Evolutionary conservation across 2,888 invertebrate species (phyloP), one percentile per base, ranked within the genome.

Genomic region (Zaprionus lineosus): DNA sequence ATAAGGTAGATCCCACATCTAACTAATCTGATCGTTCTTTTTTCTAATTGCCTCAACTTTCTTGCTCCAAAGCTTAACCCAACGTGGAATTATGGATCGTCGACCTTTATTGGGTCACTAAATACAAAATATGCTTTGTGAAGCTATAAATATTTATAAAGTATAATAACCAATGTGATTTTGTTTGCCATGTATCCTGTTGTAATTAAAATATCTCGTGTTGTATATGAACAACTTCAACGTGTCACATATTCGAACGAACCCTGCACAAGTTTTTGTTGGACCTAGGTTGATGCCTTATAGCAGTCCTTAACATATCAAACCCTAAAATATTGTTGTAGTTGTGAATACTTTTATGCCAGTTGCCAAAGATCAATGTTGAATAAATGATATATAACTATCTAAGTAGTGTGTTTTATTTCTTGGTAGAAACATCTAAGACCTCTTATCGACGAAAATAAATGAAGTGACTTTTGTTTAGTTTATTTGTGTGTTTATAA

Each of bases 61-160:
- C 9, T 29, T 12, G 11, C 19, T 21, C 12, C 21, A 58, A 77
- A 78, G 78, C 53, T 67, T 65, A 40, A 70, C 58, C 31, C 58
- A 65, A 50, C 58, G 83, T 33, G 60, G 64, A 33, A 59, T 28
- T 21, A 44, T 61, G 75, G 83, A 78, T 65, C 78, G 79, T 26
- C 75, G 79, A 83, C 78, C 78, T 65, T 41, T 78, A 65, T 85
- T 85, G 85, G 85, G 83, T 79, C 78, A 65, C 55, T 74, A 62
- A 82, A 53, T 28, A 41, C 15, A 18, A 9, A 9, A 48, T 52
- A 44, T 52, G 44, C 29, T 39, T 40, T 53, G 44, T 46, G 29
- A 26, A 37, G 11, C 48, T 31, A 51, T 21, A 36, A 12, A 24
- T 15, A 44, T 51, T 48, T 51, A 18, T 57, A 57, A 34, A 50